Percentiles rank a stretch among this genome's conserved stretches.
Evolutionary conservation across 2,888 invertebrate species (phyloP).

Genomic region (Philopedon plagiatum): DNA sequence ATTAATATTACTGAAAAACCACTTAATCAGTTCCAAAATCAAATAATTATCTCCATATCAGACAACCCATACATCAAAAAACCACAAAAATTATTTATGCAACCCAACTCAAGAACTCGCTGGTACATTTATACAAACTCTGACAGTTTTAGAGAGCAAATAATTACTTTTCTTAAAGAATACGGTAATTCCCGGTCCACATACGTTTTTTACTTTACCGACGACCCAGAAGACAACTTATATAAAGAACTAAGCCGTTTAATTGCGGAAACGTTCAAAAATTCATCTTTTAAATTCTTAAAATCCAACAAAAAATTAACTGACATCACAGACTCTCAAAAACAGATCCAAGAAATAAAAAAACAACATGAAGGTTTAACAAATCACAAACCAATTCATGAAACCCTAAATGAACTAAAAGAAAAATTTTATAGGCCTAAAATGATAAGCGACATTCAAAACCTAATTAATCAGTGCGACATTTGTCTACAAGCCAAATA

Average conservation of each 20-base stretch:
- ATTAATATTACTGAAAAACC: conserved; percentile 29
- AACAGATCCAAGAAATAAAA: neutral
- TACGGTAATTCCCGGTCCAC: neutral
- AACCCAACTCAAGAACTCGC: too few relatives aligned
- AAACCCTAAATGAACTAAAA: conserved; percentile 5
- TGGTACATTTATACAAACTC: too few relatives aligned
- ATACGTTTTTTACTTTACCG: neutral
- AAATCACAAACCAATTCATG: conserved; percentile 12
- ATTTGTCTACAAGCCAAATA: conserved; percentile 52
- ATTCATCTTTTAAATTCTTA: conserved; percentile 18
- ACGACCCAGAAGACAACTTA: neutral
- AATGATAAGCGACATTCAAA: conserved; percentile 38
- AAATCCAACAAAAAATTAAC: neutral
- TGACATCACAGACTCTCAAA: neutral
- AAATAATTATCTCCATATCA: conserved; percentile 13
- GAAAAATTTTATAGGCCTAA: conserved; percentile 45
- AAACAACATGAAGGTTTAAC: conserved; percentile 23
- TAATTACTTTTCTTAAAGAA: conserved; percentile 16
- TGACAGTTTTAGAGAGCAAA: neutral
- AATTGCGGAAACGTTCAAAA: conserved; percentile 10
- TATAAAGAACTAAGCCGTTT: neutral
- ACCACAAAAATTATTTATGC: conserved; percentile 9
- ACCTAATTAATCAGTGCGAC: conserved; percentile 48
- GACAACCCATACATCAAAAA: neutral
- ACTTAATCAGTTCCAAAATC: conserved; percentile 29